phyloP scores from a whole-genome alignment of 2,113 vertebrate genomes.

The Elanoides forficatus region DNA sequence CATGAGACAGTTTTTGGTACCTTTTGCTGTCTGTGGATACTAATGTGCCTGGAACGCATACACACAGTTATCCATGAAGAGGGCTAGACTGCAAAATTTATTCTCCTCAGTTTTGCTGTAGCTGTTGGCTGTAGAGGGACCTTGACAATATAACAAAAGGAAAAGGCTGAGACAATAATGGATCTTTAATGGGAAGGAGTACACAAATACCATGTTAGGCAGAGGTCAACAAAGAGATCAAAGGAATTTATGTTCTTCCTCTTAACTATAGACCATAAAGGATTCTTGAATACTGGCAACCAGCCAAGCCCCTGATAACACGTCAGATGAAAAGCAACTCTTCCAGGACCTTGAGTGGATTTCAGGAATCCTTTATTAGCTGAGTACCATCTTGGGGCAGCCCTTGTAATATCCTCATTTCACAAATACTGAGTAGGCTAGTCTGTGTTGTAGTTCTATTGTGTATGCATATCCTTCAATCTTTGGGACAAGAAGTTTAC shows the following conservation, averaged over 20 bases:
- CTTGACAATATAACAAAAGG: background rate
- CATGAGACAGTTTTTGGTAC: background rate
- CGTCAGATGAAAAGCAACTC: background rate
- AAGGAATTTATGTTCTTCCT: background rate
- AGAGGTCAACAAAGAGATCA: background rate
- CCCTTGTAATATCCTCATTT: background rate
- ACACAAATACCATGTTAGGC: background rate
- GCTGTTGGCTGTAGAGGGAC: background rate
- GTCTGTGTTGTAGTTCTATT: background rate
- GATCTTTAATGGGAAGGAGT: background rate
- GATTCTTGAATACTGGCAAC: background rate
- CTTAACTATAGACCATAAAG: background rate
- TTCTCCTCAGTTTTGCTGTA: background rate
- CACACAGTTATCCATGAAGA: background rate
- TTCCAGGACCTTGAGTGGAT: background rate
- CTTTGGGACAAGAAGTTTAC: background rate
- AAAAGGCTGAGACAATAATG: background rate
- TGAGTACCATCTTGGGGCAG: background rate
- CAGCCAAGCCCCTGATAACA: background rate
- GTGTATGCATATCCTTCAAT: background rate
- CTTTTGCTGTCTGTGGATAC: background rate
- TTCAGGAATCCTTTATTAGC: background rate
- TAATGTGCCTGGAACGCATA: background rate
- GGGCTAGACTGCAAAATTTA: background rate
- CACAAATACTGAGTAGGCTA: background rate